Evolutionary conservation across 2,888 invertebrate species (phyloP).

Genomic region (Eupithecia exiguata): DNA sequence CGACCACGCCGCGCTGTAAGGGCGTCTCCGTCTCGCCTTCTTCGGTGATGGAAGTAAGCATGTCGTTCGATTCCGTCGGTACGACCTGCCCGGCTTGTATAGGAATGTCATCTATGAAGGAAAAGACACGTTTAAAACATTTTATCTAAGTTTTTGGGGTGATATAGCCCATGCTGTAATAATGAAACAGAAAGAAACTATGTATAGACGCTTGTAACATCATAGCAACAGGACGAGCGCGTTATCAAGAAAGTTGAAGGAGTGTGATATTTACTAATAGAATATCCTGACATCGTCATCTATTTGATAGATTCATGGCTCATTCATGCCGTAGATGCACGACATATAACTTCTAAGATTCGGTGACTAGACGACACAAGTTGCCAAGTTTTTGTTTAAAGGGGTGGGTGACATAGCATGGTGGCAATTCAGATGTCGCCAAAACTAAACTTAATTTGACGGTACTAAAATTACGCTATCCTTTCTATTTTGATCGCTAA

Average conservation of each 20-base stretch:
- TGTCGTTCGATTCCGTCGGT: slow-evolving; percentile 81
- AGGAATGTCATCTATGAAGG: slow-evolving; percentile 91
- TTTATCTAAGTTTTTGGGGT: neutral
- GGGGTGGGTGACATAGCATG: no score
- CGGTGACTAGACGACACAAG: neutral
- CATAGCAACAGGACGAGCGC: neutral
- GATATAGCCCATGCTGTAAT: neutral
- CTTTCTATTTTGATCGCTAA: no score
- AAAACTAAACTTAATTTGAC: no score
- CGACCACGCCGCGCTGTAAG: slow-evolving; percentile 79
- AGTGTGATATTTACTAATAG: neutral
- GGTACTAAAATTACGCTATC: no score
- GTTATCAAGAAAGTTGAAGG: neutral
- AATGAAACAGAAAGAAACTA: neutral
- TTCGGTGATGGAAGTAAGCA: slow-evolving; percentile 87
- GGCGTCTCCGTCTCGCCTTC: slow-evolving; percentile 84
- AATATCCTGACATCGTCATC: neutral
- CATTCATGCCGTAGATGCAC: neutral
- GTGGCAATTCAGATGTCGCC: no score
- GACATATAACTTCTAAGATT: neutral
- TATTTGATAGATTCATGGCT: neutral
- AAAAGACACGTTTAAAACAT: slow-evolving; percentile 4
- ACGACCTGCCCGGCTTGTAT: slow-evolving; percentile 89
- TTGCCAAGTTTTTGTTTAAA: neutral
- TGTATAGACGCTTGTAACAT: neutral